A percentile compares a stretch with the other conserved stretches of the same genome.
These are phyloP conservation scores for Hemaris fuciformis DNA, from an alignment of 2,888 invertebrate species.

Conservation along the genomic window DNA sequence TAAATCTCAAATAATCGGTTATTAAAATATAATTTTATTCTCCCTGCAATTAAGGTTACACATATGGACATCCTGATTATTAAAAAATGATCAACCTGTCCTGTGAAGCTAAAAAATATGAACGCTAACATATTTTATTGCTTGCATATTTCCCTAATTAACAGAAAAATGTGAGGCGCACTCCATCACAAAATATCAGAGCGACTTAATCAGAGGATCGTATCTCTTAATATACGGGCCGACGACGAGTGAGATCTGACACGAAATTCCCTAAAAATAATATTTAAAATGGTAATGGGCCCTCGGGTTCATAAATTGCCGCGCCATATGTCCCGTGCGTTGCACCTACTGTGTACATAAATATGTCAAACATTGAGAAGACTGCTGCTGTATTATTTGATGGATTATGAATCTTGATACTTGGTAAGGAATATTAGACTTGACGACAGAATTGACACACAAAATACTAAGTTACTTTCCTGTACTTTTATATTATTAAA, in stretches of 20 bases:
- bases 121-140: not conserved
- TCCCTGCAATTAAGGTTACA: no score
- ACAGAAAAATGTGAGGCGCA: conserved; percentile 63
- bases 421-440: conserved; percentile 27
- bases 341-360: conserved; percentile 80
- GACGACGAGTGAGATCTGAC: conserved; percentile 80
- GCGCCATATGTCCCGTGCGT: conserved; percentile 77
- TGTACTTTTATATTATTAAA: no score
- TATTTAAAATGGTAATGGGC: conserved; percentile 82
- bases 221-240: conserved; percentile 78
- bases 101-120: not conserved
- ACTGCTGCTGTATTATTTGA: conserved; percentile 59
- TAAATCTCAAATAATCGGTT: no score
- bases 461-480: no score
- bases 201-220: conserved; percentile 78
- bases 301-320: conserved; percentile 78
- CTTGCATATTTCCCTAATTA: conserved; percentile 64
- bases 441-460: conserved; percentile 2
- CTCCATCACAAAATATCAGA: conserved; percentile 63
- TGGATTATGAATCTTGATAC: conserved; percentile 53
- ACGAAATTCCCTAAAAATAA: conserved; percentile 82
- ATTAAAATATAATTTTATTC: no score
- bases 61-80: no score
- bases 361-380: conserved; percentile 79
- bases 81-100: no score